Conservation (phyloP, 30 jellyfish, hydroid and myxozoan genomes). For the Pseudorhiza aurosa region DNA sequence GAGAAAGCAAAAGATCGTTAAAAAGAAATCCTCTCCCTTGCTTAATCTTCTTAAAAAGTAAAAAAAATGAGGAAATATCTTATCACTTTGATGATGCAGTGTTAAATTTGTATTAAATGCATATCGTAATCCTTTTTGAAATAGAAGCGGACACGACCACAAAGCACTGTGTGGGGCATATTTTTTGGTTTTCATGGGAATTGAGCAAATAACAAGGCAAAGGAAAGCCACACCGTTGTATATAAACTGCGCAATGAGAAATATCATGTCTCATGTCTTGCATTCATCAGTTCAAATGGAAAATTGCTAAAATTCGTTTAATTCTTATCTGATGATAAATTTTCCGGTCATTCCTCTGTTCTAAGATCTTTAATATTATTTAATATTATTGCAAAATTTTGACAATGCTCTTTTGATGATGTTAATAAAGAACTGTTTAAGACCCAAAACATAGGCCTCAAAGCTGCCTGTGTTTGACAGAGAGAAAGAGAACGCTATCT, state of each 20-base stretch:
- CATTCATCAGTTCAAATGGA: neutral
- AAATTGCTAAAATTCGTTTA: neutral
- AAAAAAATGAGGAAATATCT: no score
- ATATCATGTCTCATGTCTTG: neutral
- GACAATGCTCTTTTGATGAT: conserved; percentile 20
- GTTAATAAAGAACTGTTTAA: conserved; percentile 34
- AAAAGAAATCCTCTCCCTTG: no score
- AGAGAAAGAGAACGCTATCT: conserved; percentile 37
- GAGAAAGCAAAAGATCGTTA: no score
- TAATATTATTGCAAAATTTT: neutral
- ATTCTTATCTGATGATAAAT: neutral
- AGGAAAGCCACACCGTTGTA: no score
- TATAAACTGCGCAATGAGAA: no score
- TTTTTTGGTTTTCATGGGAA: neutral
- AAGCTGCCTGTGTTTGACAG: conserved; percentile 29
- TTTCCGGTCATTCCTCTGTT: neutral
- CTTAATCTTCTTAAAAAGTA: no score
- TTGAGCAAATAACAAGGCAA: no score
- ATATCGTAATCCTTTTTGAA: neutral
- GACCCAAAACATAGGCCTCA: conserved; percentile 36
- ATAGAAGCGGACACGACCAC: neutral
- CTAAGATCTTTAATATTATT: neutral
- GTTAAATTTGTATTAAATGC: neutral
- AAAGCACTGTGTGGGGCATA: neutral
- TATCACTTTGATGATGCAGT: neutral